These are phyloP conservation scores for Hirudinaria manillensis DNA, from an alignment of 2,888 invertebrate species.

Conservation along the genomic window DNA sequence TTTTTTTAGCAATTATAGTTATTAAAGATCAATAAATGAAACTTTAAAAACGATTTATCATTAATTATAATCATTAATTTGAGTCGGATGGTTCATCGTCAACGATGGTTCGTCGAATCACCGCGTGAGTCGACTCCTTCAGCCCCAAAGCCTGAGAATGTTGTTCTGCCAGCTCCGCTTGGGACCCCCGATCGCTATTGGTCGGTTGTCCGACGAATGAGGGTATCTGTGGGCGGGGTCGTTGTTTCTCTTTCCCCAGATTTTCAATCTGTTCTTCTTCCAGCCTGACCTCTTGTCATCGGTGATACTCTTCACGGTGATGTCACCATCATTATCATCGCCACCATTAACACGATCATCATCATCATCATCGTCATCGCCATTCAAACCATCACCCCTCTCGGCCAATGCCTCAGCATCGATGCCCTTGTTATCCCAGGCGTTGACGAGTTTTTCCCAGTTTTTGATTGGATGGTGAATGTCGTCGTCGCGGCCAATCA, in stretches of 20 bases:
- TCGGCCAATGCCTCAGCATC: neutral
- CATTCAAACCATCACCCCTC: neutral
- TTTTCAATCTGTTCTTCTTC: constrained; percentile 9
- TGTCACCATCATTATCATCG: neutral
- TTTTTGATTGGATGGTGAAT: no score
- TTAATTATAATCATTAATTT: no score
- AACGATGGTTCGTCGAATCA: no score
- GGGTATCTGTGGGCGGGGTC: neutral
- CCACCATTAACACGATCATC: constrained; percentile 14
- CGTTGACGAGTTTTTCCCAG: neutral
- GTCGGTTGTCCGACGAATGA: neutral
- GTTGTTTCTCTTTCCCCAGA: constrained; percentile 35
- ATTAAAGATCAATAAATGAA: no score
- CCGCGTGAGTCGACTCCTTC: constrained; percentile 3
- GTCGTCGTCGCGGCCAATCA: no score
- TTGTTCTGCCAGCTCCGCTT: constrained; percentile 36
- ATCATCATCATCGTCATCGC: constrained; percentile 15
- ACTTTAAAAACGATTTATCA: no score
- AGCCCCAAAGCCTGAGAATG: constrained; percentile 36
- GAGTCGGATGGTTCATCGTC: no score
- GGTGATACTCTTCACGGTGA: neutral
- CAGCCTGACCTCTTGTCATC: constrained; percentile 16
- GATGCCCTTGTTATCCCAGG: constrained; percentile 6
- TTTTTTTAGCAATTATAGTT: no score
- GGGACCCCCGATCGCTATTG: constrained; percentile 16